Evolutionary conservation across 2,888 invertebrate species (phyloP), one percentile per base, ranked within the genome.

Genomic region (Nowickia ferox): DNA sequence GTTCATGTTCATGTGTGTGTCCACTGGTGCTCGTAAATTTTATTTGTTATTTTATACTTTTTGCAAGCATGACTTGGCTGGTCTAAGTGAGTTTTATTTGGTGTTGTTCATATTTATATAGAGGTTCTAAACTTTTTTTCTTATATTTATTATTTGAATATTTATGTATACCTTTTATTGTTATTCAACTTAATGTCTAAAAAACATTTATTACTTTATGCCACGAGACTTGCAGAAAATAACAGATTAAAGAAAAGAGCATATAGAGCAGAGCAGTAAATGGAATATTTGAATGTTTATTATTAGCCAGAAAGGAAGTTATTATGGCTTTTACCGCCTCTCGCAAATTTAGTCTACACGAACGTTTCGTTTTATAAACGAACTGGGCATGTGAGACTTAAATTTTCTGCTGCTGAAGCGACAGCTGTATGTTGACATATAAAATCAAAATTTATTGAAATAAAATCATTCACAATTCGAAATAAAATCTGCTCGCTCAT

Each of bases 251-350:
- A 44, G 55, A 55, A 76, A 40, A 53, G 38, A 44, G 48, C 68
- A 74, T 13, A 38, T 19, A 66, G 55, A 65, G 10, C 30, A 53
- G 30, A 48, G 38, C n/a, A 57, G 61, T 48, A 69, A 19, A 48
- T 17, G 42, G 10, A 22, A 17, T 13, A 19, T 40, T 42, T 42
- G 42, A 42, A 40, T 61, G 42, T 61, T 1, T 13, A 61, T 42
- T 74, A 75, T 74, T 65, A 46, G 65, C 44, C 51, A 65, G 19
- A 75, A 82, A 63, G 85, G 78, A 82, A 80, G 66, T 69, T 75
- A 68, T 78, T 82, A 78, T 57, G 48, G 63, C 74, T 57, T 82
- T 85, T 78, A 81, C 75, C 81, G 78, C 78, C 82, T 78, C 19
- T 65, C 69, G 38, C 69, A 51, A 51, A 69, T 19, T 38, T 46